phyloP scores from a whole-genome alignment of 2,113 vertebrate species.

The Craseonycteris thonglongyai region DNA sequence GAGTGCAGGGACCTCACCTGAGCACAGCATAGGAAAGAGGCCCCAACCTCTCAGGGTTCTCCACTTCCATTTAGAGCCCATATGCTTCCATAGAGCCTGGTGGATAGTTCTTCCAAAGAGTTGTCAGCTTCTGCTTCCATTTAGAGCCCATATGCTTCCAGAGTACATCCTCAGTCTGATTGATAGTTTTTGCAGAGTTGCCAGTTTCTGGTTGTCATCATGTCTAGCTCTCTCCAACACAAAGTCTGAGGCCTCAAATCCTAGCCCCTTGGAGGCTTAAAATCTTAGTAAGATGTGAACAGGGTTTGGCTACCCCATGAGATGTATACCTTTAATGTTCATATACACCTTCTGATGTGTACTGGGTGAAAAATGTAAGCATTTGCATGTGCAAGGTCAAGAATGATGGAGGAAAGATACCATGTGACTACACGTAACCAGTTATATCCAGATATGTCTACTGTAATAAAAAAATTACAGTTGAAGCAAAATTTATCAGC shows the following conservation, averaged over 20 bases:
- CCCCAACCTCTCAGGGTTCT: neutral
- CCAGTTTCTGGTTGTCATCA: neutral
- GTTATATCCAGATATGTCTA: neutral
- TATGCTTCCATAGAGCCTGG: neutral
- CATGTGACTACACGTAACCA: neutral
- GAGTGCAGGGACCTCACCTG: neutral
- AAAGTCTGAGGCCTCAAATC: neutral
- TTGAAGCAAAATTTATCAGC: too few relatives aligned
- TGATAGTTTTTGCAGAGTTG: too few relatives aligned
- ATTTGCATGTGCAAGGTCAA: neutral
- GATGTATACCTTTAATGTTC: neutral
- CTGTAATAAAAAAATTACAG: too few relatives aligned
- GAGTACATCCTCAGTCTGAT: too few relatives aligned
- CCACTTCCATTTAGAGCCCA: neutral
- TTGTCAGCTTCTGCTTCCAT: neutral
- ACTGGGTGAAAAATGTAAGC: neutral
- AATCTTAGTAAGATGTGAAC: neutral
- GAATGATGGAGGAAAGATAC: too few relatives aligned
- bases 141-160: too few relatives aligned
- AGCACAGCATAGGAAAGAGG: neutral
- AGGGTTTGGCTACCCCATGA: neutral
- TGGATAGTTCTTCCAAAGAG: neutral
- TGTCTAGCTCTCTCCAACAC: neutral
- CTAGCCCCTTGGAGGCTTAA: neutral
- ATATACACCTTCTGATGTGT: too few relatives aligned